Base-by-base conservation (phyloP, 2,888 invertebrate genomes). In the Coenonympha arcania region DNA sequence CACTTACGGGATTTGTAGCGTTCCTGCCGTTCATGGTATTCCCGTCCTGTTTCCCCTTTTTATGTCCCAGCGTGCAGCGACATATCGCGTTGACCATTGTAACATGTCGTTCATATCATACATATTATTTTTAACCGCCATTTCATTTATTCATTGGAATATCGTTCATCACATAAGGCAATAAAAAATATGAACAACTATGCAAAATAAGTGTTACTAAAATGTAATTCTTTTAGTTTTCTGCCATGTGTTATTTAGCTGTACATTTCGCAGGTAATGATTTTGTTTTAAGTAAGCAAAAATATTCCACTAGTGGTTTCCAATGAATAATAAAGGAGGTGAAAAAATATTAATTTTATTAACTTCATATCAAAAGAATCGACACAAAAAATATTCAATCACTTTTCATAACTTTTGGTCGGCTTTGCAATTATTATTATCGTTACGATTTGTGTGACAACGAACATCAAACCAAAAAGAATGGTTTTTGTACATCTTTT, bases 111-210 rank as follows among this genome's bases (percentile, higher is more conserved):
- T 16, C 22, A 30, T 24, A 49, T 19, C 31, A 33, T 15, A 33
- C 36, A 15, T 31, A 20, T 9, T 11, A 22, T 43, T 22, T 43
- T 31, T 31, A 22, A 31, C 42, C 42, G 5, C 42, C 50, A 50
- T 47, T 34, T 47, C 48, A 51, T 58, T 60, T 60, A 54, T 59
- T 59, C 55, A 57, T 52, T 55, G 53, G 55, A 56, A 55, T 19
- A 47, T 48, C 44, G 44, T 52, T 42, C 50, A 50, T 40, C 33
- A 39, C 18, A 13, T 36, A 5, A 8, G 6, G 2, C 18, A 28
- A 28, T 11, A 16, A 31, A n/a, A n/a, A n/a, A n/a, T n/a, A n/a
- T n/a, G n/a, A n/a, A n/a, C n/a, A n/a, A n/a, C n/a, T n/a, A n/a
- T n/a, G n/a, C n/a, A n/a, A n/a, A n/a, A n/a, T n/a, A n/a, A n/a